Percentiles rank a stretch among this genome's conserved stretches.
These are phyloP conservation scores for Gymnoscelis rufifasciata DNA, from an alignment of 2,888 invertebrate genomes.

Conservation along the genomic window DNA sequence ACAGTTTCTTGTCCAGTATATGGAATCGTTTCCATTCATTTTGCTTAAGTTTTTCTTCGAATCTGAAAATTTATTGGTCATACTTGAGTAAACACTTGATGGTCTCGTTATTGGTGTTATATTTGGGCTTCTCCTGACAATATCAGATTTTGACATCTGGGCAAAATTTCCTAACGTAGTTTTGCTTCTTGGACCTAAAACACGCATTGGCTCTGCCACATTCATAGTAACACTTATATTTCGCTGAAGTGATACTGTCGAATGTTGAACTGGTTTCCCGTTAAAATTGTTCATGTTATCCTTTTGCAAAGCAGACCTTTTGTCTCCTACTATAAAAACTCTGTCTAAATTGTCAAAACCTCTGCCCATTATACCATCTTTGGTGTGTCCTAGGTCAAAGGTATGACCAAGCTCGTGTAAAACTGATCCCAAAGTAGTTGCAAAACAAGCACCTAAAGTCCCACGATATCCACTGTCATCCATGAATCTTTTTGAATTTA, in stretches of 20 bases:
- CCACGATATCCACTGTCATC: constrained; percentile 96
- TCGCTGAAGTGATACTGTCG: constrained; percentile 79
- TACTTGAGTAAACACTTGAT: constrained; percentile 70
- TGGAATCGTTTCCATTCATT: constrained; percentile 73
- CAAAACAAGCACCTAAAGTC: constrained; percentile 91
- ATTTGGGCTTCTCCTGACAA: constrained; percentile 69
- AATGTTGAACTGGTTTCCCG: constrained; percentile 81
- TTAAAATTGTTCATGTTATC: constrained; percentile 80
- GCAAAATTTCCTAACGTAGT: constrained; percentile 73
- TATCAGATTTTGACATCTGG: constrained; percentile 67
- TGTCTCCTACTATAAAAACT: constrained; percentile 84
- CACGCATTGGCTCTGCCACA: constrained; percentile 74
- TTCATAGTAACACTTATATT: constrained; percentile 82
- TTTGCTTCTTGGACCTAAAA: constrained; percentile 76
- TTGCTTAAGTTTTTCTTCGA: constrained; percentile 65
- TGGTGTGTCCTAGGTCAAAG: constrained; percentile 95
- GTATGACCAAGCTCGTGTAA: constrained; percentile 97
- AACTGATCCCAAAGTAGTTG: constrained; percentile 93
- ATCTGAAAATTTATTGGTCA: constrained; percentile 66
- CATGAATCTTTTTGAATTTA: constrained; percentile 87
- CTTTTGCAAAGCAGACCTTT: constrained; percentile 59
- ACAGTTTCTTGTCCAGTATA: constrained; percentile 82
- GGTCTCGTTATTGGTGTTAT: constrained; percentile 75
- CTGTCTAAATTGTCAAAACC: constrained; percentile 91
- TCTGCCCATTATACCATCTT: constrained; percentile 94